Percentiles rank a stretch among this genome's conserved stretches.
Conservation (phyloP, 2,888 invertebrate genomes). For the Oxycera nigricornis region DNA sequence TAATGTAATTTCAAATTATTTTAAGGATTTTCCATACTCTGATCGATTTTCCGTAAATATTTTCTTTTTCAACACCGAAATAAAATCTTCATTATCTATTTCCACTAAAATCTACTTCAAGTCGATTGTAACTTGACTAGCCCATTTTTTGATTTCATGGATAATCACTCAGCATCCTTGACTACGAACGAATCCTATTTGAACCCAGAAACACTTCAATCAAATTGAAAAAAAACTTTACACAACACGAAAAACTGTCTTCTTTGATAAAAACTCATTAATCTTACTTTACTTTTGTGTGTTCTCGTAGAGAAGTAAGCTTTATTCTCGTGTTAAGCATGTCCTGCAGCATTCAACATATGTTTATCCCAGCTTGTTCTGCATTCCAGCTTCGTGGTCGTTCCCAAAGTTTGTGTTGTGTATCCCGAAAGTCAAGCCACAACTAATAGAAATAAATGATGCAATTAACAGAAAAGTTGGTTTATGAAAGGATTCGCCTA, state of each 20-base stretch:
- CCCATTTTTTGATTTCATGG: not conserved
- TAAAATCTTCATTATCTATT: not conserved
- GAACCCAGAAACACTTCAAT: not conserved
- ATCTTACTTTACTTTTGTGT: conserved; percentile 9
- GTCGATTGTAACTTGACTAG: not conserved
- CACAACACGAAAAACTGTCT: conserved; percentile 24
- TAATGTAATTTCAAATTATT: too few relatives aligned
- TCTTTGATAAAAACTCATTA: conserved; percentile 37
- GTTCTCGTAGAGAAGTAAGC: not conserved
- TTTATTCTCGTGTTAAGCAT: conserved; percentile 10
- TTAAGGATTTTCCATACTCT: too few relatives aligned
- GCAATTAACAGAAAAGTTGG: conserved; percentile 39
- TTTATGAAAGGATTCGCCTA: conserved; percentile 38
- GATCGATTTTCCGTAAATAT: too few relatives aligned
- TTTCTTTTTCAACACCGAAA: not conserved
- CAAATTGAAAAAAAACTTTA: not conserved
- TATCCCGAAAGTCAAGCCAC: conserved; percentile 17
- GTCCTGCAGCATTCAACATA: conserved; percentile 9
- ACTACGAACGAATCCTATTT: not conserved
- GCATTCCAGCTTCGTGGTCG: not conserved
- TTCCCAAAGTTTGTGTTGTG: not conserved
- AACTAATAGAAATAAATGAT: conserved; percentile 42
- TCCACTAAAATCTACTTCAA: not conserved
- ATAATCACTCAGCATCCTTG: not conserved
- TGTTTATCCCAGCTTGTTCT: not conserved